Evolutionary conservation across 2,888 invertebrate species (phyloP).

Genomic region (Platerodrilus igneus): DNA sequence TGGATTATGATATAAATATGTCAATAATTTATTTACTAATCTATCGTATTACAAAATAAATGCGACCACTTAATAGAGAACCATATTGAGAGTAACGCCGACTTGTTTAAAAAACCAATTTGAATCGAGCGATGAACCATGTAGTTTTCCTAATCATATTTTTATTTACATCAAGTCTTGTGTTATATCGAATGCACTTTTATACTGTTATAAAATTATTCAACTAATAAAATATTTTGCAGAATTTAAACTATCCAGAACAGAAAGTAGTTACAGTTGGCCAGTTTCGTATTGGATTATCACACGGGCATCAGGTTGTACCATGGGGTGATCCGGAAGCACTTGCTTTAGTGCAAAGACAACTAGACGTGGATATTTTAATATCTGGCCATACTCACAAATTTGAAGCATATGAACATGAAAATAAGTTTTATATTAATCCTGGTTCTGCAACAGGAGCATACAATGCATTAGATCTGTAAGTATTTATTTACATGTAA

Average conservation of each 20-base stretch:
- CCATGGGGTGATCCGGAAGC: constrained; percentile 97
- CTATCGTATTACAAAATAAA: too few relatives aligned
- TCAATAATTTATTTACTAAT: too few relatives aligned
- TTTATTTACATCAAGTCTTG: too few relatives aligned
- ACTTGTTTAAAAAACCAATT: too few relatives aligned
- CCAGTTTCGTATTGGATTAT: constrained; percentile 95
- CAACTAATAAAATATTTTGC: constrained; percentile 43
- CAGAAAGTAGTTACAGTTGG: constrained; percentile 99
- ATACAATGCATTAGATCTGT: constrained; percentile 89
- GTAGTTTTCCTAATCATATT: too few relatives aligned
- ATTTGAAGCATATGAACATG: constrained; percentile 97
- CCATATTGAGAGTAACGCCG: too few relatives aligned
- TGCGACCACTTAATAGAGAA: too few relatives aligned
- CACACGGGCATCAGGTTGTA: constrained; percentile 97
- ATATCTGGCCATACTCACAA: constrained; percentile 99
- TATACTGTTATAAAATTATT: background rate
- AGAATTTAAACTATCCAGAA: constrained; percentile 91
- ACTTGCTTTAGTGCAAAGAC: constrained; percentile 88
- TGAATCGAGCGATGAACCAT: too few relatives aligned
- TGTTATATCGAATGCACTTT: constrained; percentile 8
- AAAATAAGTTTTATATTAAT: constrained; percentile 98
- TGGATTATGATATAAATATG: too few relatives aligned
- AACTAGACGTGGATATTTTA: constrained; percentile 96
- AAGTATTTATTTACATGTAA: constrained; percentile 39
- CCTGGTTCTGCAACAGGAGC: constrained; percentile 99